Base-by-base conservation (phyloP, 1,140 invertebrate species). In the Eurosta solidaginis region DNA sequence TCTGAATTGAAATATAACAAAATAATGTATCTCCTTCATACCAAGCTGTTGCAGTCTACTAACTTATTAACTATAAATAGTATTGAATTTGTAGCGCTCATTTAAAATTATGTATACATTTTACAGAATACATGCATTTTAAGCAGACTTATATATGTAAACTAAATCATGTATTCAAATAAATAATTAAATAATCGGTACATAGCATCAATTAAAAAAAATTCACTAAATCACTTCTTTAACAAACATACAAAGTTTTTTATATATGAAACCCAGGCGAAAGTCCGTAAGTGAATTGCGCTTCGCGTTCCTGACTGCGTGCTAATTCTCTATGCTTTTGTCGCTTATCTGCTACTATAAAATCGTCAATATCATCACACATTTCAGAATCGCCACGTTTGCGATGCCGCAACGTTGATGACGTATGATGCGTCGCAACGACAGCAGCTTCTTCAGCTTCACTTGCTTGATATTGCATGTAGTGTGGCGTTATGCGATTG, bases 401-500 rank as follows among this genome's bases (percentile, higher is more conserved):
- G 81, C 90, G 78, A 81, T 85, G 59, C 81, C 82, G 47, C 82
- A 85, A 14, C 79, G 78, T 14, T 82, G 79, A 27, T 76, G 3
- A n/a, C n/a, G n/a, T n/a, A n/a, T n/a, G 33, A 80, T 77, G n/a
- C 44, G 77, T n/a, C 14, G 73, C 12, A 52, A 77, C 29, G 7
- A 77, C 27, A 1, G 36, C 17, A 63, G 42, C 49, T 74, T 88
- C 74, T 47, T 84, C 84, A 27, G 81, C 79, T 20, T 87, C 80
- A 25, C 76, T 83, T 1, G 78, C 83, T 78, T 89, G 82, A 82
- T 89, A 90, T 50, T 89, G 80, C 42, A 88, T 81, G 83, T 91
- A 90, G 50, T 89, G 76, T 5, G 87, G 81, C 42, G 59, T 47
- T 75, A 92, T 88, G 79, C 85, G 87, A 10, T 85, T 80, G 47